Evolutionary conservation across 1,140 invertebrate species (phyloP), one percentile per base, ranked within the genome.

Genomic region (Piezodorus guildinii): DNA sequence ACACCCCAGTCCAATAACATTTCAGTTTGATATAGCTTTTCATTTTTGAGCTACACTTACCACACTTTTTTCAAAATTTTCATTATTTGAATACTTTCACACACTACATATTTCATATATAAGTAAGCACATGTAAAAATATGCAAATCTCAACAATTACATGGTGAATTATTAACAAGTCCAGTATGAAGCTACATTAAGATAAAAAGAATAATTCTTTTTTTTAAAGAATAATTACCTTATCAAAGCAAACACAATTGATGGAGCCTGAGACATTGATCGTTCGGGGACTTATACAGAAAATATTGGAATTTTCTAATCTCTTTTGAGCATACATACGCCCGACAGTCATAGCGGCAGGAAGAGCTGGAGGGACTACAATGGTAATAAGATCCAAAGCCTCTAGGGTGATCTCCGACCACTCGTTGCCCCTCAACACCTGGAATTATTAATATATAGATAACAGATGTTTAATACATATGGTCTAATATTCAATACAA

Each of bases 221-320:
- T n/a, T n/a, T n/a, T n/a, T n/a, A n/a, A n/a, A n/a, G n/a, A n/a
- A 66, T 59, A 60, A 44, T 56, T 73, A 87, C 86, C 81, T 97
- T 98, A 75, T 97, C 94, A 77, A 97, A 98, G 73, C 93, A 95
- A 70, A 96, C 85, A 68, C 90, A 86, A 77, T 98, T 91, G 39
- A 96, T 80, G 61, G 90, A 93, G 1, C 95, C 84, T 60, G 84
- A 88, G 21, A 95, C 85, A 71, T 94, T 94, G 66, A 97, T 96
- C 1, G 86, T 82, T 8, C 86, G 81, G 5, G 94, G 93, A 68
- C 88, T 93, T 45, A 94, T 94, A 70, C 94, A 96, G 73, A 87
- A 96, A 69, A 97, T 92, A 61, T 81, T 79, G 62, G 75, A 74
- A 23, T 81, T 82, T 73, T 87, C 84, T 17, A 96, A 75, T 3